Evolutionary conservation across 1,140 invertebrate genomes (phyloP), one percentile per base, ranked within the genome.

Genomic region (Riptortus pedestris): DNA sequence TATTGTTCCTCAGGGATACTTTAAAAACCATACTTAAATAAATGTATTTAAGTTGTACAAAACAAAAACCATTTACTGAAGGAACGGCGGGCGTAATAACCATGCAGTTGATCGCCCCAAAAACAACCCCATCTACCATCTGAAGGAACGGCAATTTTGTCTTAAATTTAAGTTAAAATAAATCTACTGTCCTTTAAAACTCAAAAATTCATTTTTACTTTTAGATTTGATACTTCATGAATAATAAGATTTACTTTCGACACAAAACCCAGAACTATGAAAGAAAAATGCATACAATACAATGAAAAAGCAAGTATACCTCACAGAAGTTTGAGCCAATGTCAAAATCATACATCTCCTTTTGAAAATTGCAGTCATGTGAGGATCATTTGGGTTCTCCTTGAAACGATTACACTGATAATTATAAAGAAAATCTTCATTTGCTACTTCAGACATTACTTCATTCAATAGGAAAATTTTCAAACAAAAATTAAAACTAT

Each of bases 361-460:
- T 59, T 59, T 59, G 18, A 38, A 31, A 29, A 22, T 38, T 22
- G 28, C 33, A n/a, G 57, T 38, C 16, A 5, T 26, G 24, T 31
- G 33, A 18, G 57, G 57, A 29, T 59, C 28, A 14, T 29, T 20
- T 31, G 57, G 28, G 16, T 59, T 26, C 18, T 59, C 33, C 18
- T 38, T 38, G 57, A 59, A 59, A 29, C 33, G 26, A 59, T 29
- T 29, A 4, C 16, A 18, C 28, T 31, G 57, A 29, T 59, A 59
- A 18, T 7, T 29, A 29, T 59, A 38, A 20, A 59, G 28, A 24
- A 59, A 64, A 31, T 28, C 48, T 14, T 51, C 47, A 33, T 63
- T 43, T 7, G 31, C 31, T 7, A 38, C 14, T 38, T 38, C 31
- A 38, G 31, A 38, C 31, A 38, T 38, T 38, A 38, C 14, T 5